A percentile compares a stretch with the other conserved stretches of the same genome.
These are phyloP conservation scores for Axea sp. DNA, from an alignment of 2,888 invertebrate genomes.

Conservation along the genomic window DNA sequence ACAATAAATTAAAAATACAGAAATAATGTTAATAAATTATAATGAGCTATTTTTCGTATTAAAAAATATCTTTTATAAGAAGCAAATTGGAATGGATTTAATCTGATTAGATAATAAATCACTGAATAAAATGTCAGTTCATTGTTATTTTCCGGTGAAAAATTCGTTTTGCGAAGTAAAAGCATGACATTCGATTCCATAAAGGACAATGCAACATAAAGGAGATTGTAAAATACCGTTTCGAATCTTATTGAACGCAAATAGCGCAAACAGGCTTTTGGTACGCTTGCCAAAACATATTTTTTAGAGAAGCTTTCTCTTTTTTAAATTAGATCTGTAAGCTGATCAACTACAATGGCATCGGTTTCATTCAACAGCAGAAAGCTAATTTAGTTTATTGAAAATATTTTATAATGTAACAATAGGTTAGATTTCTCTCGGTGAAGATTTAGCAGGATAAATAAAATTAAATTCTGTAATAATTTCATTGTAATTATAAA, in stretches of 20 bases:
- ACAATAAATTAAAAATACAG: neutral
- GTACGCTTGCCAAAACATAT: constrained; percentile 49
- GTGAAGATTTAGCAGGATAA: neutral
- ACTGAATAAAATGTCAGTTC: constrained; percentile 30
- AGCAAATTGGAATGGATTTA: constrained; percentile 8
- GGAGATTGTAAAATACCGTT: constrained; percentile 43
- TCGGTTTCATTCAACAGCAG: constrained; percentile 1
- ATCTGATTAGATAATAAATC: constrained; percentile 40
- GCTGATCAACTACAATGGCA: constrained; percentile 23
- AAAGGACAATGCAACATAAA: constrained; percentile 52
- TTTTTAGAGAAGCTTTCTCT: constrained; percentile 37
- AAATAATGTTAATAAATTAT: too few relatives aligned
- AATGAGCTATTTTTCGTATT: constrained; percentile 7
- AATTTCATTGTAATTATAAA: too few relatives aligned
- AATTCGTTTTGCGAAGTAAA: constrained; percentile 43
- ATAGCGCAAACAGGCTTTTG: constrained; percentile 43
- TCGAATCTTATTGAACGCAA: constrained; percentile 51
- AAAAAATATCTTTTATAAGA: neutral
- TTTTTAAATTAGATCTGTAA: constrained; percentile 44
- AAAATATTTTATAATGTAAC: constrained; percentile 16
- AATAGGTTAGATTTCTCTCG: neutral
- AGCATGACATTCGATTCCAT: constrained; percentile 50
- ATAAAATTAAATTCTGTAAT: too few relatives aligned
- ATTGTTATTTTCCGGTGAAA: constrained; percentile 49
- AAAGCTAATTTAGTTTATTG: constrained; percentile 17